Conservation (phyloP, 2,888 invertebrate genomes). For the Drosophila austrosaltans region DNA sequence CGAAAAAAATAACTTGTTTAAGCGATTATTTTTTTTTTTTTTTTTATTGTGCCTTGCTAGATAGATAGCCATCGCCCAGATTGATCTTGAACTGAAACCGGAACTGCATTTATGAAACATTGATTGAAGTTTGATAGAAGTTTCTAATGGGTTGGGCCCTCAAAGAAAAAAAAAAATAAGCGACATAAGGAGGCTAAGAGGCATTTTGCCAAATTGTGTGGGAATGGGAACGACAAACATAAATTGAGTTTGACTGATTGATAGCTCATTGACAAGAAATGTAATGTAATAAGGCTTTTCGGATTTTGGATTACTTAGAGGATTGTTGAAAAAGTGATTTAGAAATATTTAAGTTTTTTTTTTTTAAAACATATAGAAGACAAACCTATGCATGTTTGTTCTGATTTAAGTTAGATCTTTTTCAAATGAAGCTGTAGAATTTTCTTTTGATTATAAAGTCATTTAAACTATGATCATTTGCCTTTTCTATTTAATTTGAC, state of each 20-base stretch:
- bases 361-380: too few relatives aligned
- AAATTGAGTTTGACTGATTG: conserved; percentile 7
- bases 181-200: neutral
- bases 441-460: too few relatives aligned
- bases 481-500: too few relatives aligned
- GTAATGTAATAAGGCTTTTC: neutral
- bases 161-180: neutral
- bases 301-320: neutral
- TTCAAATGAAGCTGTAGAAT: too few relatives aligned
- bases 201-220: conserved; percentile 3
- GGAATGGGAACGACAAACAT: conserved; percentile 6
- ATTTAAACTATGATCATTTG: too few relatives aligned
- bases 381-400: too few relatives aligned
- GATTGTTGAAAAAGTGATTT: neutral
- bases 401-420: too few relatives aligned
- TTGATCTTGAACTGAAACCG: conserved; percentile 50
- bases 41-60: neutral
- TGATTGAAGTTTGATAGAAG: conserved; percentile 11
- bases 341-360: too few relatives aligned
- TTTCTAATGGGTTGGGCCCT: conserved; percentile 6
- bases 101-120: conserved; percentile 38
- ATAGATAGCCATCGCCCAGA: conserved; percentile 8
- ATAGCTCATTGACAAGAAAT: conserved; percentile 4
- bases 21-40: conserved; percentile 12
- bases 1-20: conserved; percentile 58